Percentiles rank a stretch among this genome's conserved stretches.
These are phyloP conservation scores for Delia radicum DNA, from an alignment of 1,140 invertebrate species.

Conservation along the genomic window DNA sequence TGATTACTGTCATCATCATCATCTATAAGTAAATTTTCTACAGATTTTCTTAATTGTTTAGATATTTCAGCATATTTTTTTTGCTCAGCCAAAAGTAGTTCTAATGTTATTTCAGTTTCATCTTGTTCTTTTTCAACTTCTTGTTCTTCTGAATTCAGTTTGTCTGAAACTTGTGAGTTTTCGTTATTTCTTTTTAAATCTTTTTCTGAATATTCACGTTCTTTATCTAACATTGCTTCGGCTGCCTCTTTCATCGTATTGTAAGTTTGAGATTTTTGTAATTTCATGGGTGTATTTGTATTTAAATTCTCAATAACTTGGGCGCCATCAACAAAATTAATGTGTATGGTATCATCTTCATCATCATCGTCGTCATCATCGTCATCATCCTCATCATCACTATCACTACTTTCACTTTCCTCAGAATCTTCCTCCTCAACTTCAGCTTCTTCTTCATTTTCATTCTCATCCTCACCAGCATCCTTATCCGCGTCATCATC, in stretches of 20 bases:
- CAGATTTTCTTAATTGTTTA: conserved; percentile 52
- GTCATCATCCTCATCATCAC: conserved; percentile 38
- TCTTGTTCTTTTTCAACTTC: too few relatives aligned
- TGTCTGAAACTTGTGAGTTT: not conserved
- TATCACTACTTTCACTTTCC: conserved; percentile 36
- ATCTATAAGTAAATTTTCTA: conserved; percentile 46
- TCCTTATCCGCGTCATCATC: conserved; percentile 34
- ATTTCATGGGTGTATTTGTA: conserved; percentile 34
- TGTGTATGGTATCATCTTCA: conserved; percentile 38
- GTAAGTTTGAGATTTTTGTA: conserved; percentile 52
- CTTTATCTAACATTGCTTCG: conserved; percentile 9
- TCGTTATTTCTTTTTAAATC: not conserved
- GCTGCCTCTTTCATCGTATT: conserved; percentile 42
- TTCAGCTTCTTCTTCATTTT: conserved; percentile 34
- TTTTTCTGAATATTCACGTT: not conserved
- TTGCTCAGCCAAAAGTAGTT: conserved; percentile 49
- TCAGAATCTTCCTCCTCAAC: conserved; percentile 40
- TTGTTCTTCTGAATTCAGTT: conserved; percentile 24
- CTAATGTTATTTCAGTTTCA: conserved; percentile 28
- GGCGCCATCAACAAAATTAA: conserved; percentile 47
- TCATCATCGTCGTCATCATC: conserved; percentile 46
- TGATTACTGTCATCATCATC: conserved; percentile 7
- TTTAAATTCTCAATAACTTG: conserved; percentile 54
- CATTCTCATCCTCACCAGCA: conserved; percentile 33
- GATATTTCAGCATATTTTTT: conserved; percentile 51